These are phyloP conservation scores for Vidua macroura DNA, from an alignment of 2,113 vertebrate species.

Conservation along the genomic window DNA sequence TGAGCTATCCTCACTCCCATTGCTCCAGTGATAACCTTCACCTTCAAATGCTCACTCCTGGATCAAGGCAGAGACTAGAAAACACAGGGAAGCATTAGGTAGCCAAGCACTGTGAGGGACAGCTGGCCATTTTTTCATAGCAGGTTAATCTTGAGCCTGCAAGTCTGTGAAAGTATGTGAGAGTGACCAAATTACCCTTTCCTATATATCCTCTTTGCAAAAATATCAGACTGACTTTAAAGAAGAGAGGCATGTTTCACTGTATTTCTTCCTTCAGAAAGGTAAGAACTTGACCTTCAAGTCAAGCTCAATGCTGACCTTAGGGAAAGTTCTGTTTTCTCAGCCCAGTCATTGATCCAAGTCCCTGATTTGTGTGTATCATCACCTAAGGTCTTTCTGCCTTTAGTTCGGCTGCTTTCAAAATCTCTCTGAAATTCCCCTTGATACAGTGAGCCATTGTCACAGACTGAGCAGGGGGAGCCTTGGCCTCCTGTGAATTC, in stretches of 20 bases:
- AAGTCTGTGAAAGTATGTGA: neutral
- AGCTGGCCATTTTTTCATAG: neutral
- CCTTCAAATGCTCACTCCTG: neutral
- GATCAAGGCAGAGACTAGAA: neutral
- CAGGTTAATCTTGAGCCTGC: neutral
- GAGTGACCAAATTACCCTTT: neutral
- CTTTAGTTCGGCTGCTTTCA: neutral
- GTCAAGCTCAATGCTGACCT: neutral
- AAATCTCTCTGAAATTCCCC: neutral
- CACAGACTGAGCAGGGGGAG: neutral
- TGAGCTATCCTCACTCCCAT: neutral
- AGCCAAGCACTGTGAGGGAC: neutral
- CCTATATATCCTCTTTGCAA: neutral
- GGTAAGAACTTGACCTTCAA: neutral
- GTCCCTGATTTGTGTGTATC: neutral
- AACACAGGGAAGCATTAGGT: neutral
- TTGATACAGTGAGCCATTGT: neutral
- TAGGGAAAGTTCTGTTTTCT: neutral
- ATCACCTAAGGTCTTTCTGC: neutral
- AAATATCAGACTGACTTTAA: neutral
- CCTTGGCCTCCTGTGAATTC: neutral
- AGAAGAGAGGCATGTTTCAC: neutral
- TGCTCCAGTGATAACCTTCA: neutral
- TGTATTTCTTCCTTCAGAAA: neutral
- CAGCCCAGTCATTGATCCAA: neutral